These are phyloP conservation scores for Caenorhabditis inopinata DNA, from an alignment of 1,140 invertebrate species.

Conservation along the genomic window DNA sequence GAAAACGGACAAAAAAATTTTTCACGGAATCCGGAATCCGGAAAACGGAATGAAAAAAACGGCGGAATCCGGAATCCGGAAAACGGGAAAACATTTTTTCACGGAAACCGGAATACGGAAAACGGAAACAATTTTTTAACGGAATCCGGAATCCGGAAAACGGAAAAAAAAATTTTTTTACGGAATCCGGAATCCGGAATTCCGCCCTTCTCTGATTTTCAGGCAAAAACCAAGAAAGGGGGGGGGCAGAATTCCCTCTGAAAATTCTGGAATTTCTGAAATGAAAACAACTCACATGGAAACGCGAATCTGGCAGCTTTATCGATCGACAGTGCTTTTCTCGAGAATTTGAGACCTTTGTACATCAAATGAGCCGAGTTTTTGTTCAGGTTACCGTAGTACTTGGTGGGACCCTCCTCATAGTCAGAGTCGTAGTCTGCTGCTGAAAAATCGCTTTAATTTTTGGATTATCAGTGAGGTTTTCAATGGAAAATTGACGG, in stretches of 20 bases:
- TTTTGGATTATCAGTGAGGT: neutral
- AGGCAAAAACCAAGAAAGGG: too few species aligned
- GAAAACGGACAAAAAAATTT: too few species aligned
- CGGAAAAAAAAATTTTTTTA: neutral
- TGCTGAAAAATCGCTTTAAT: too few species aligned
- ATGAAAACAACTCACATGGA: slow-evolving; percentile 40
- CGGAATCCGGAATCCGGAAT: too few species aligned
- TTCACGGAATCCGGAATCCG: too few species aligned
- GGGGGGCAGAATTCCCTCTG: too few species aligned
- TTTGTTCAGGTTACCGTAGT: slow-evolving; percentile 39
- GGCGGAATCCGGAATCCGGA: too few species aligned
- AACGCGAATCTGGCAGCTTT: slow-evolving; percentile 40
- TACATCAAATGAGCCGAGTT: slow-evolving; percentile 39
- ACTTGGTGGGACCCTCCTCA: slow-evolving; percentile 42
- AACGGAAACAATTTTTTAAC: neutral
- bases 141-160: neutral
- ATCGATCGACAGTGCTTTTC: slow-evolving; percentile 48
- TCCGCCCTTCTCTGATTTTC: too few species aligned
- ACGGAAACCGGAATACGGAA: neutral
- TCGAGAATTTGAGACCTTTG: slow-evolving; percentile 46
- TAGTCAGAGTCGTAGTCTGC: slow-evolving; percentile 40
- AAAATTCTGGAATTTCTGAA: neutral
- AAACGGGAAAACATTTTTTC: neutral
- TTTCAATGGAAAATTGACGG: neutral
- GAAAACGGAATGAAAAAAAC: too few species aligned